These are phyloP conservation scores for Zelostemma sp. DNA, from an alignment of 1,140 invertebrate genomes.

Conservation along the genomic window DNA sequence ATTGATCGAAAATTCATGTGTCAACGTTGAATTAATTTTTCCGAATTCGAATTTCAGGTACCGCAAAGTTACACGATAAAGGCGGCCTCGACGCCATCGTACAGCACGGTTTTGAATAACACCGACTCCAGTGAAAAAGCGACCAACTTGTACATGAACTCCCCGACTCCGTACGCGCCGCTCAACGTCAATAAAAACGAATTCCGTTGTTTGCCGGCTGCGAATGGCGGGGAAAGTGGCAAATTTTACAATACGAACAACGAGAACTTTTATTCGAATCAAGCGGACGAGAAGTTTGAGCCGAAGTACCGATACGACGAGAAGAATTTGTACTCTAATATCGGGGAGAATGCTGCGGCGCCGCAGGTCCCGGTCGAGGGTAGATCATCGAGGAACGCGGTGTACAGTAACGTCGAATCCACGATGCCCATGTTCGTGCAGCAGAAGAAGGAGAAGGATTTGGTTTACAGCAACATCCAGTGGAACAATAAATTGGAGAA, in stretches of 20 bases:
- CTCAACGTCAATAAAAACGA: constrained; percentile 58
- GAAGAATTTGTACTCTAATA: constrained; percentile 66
- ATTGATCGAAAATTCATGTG: neutral
- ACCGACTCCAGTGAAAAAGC: constrained; percentile 57
- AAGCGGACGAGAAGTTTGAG: constrained; percentile 59
- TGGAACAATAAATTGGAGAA: constrained; percentile 67
- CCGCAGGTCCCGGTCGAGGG: constrained; percentile 56
- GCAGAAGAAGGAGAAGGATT: constrained; percentile 61
- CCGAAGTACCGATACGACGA: constrained; percentile 60
- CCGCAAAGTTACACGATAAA: constrained; percentile 72
- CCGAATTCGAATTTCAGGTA: constrained; percentile 58
- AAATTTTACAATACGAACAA: constrained; percentile 59
- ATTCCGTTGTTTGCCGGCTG: constrained; percentile 34
- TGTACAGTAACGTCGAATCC: constrained; percentile 67
- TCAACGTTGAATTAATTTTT: neutral
- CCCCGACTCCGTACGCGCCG: constrained; percentile 59
- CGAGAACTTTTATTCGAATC: constrained; percentile 60
- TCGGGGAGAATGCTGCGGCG: constrained; percentile 57
- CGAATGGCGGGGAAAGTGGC: constrained; percentile 47
- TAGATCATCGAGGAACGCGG: constrained; percentile 55
- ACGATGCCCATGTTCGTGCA: constrained; percentile 54
- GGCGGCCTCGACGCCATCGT: constrained; percentile 69
- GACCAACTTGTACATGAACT: constrained; percentile 66
- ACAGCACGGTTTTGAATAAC: constrained; percentile 70
- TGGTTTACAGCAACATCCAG: constrained; percentile 69